Percentiles rank a stretch among this genome's conserved stretches.
Evolutionary conservation across 2,888 invertebrate genomes (phyloP).

Genomic region (Lumbricus terrestris): DNA sequence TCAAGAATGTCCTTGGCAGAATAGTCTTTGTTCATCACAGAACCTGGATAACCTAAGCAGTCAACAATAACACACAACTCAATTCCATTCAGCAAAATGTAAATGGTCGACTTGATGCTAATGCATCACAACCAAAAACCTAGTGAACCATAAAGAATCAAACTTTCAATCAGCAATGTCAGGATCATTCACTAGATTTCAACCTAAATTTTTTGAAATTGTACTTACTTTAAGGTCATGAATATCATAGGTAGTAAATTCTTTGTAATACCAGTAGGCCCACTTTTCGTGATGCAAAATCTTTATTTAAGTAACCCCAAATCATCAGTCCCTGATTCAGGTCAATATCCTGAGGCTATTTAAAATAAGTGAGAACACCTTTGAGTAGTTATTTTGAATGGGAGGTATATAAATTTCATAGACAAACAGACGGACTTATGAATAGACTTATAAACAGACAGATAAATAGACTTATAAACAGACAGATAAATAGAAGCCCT

Average conservation of each 20-base stretch:
- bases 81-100: not conserved
- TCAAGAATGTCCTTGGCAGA: not conserved
- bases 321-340: too few relatives aligned
- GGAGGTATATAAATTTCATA: too few relatives aligned
- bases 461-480: too few relatives aligned
- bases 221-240: not conserved
- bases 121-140: not conserved
- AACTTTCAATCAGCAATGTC: not conserved
- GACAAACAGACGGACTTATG: too few relatives aligned
- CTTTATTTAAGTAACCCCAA: not conserved
- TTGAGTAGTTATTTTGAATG: too few relatives aligned
- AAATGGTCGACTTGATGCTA: not conserved
- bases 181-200: not conserved
- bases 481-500: not conserved
- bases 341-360: too few relatives aligned
- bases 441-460: too few relatives aligned
- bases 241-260: not conserved
- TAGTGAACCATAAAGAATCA: not conserved
- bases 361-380: too few relatives aligned
- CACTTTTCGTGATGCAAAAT: not conserved
- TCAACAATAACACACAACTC: not conserved
- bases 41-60: not conserved
- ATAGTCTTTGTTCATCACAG: not conserved
- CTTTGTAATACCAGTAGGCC: not conserved
- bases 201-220: not conserved